phyloP scores from a whole-genome alignment of 1,140 invertebrate genomes.

The Armadillidium nasatum region DNA sequence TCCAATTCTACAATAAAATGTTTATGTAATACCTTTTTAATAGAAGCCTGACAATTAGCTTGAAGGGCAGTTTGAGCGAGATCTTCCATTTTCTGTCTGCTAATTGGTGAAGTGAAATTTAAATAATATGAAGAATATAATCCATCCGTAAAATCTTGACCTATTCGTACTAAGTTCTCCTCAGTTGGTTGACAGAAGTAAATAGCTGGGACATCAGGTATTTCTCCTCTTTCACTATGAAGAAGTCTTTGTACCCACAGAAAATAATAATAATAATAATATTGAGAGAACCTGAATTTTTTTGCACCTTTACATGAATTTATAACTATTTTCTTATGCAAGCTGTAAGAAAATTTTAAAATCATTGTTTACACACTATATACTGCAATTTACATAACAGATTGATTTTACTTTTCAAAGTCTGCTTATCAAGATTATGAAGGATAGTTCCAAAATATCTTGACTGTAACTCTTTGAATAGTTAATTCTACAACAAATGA shows the following conservation, averaged over 20 bases:
- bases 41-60: conserved; percentile 77
- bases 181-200: conserved; percentile 98
- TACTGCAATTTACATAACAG: too few relatives aligned
- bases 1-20: conserved; percentile 13
- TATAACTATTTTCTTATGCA: too few relatives aligned
- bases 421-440: too few relatives aligned
- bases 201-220: conserved; percentile 96
- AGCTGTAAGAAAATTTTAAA: too few relatives aligned
- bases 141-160: conserved; percentile 75
- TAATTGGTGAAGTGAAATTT: conserved; percentile 96
- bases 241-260: conserved; percentile 27
- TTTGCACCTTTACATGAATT: too few relatives aligned
- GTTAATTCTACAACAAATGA: too few relatives aligned
- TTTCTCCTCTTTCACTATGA: conserved; percentile 49
- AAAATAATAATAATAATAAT: too few relatives aligned
- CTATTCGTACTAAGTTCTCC: conserved; percentile 91
- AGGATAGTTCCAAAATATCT: too few relatives aligned
- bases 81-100: conserved; percentile 90
- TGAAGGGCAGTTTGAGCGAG: conserved; percentile 85
- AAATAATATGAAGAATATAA: conserved; percentile 94
- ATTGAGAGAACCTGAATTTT: too few relatives aligned
- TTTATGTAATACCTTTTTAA: conserved; percentile 68
- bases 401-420: too few relatives aligned
- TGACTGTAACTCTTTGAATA: too few relatives aligned
- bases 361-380: too few relatives aligned